phyloP scores from a whole-genome alignment of 37 sponge, comb jelly and placozoan species.

The Eunapius fragilis region DNA sequence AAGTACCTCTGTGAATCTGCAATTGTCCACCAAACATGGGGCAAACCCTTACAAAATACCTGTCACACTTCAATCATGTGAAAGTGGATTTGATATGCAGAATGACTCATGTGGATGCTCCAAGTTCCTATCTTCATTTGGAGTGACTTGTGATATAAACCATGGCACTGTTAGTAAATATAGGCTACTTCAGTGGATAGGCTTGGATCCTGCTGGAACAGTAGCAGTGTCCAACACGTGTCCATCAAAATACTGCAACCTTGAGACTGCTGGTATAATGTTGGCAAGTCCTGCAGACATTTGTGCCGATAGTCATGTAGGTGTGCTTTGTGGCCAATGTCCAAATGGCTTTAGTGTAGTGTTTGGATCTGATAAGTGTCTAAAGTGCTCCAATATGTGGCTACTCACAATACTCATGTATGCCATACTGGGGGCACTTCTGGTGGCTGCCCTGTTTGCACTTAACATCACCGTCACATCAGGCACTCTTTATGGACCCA shows the following conservation, averaged over 20 bases:
- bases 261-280: not conserved
- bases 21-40: not conserved
- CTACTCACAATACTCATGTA: conserved; percentile 29
- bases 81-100: too few species aligned
- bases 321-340: conserved; percentile 63
- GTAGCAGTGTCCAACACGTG: not conserved
- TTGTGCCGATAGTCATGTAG: conserved; percentile 21
- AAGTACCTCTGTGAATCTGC: not conserved
- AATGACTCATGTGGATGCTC: conserved; percentile 13
- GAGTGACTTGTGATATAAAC: conserved; percentile 1
- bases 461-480: conserved; percentile 42
- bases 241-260: conserved; percentile 21
- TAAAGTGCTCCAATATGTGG: conserved; percentile 40
- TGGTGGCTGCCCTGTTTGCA: conserved; percentile 40
- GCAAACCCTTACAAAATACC: not conserved
- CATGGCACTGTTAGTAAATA: too few species aligned
- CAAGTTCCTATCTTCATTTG: not conserved
- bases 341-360: conserved; percentile 37
- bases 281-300: conserved; percentile 8
- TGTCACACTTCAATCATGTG: too few species aligned
- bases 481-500: conserved; percentile 49
- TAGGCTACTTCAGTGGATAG: too few species aligned
- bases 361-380: conserved; percentile 46
- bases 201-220: not conserved
- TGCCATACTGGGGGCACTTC: conserved; percentile 21